Evolutionary conservation across 2,888 invertebrate species (phyloP).

Genomic region (Polydrusus cervinus): DNA sequence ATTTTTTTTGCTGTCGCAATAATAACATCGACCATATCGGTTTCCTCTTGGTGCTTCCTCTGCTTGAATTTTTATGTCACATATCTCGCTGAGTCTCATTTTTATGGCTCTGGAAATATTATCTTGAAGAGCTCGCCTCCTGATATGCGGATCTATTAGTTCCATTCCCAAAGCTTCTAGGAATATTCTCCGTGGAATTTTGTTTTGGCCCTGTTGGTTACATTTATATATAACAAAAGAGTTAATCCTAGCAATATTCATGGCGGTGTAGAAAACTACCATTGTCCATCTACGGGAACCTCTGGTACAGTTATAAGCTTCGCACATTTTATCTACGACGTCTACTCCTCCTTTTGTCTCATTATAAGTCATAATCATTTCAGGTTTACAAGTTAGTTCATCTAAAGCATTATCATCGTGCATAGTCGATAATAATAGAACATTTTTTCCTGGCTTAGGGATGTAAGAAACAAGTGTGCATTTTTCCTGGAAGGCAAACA

Average conservation of each 20-base stretch:
- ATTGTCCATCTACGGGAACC: slow-evolving; percentile 55
- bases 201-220: no score
- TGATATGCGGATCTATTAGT: slow-evolving; percentile 51
- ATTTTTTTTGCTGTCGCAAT: slow-evolving; percentile 49
- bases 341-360: slow-evolving; percentile 55
- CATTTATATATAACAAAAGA: no score
- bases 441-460: slow-evolving; percentile 60
- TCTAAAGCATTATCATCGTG: slow-evolving; percentile 61
- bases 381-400: slow-evolving; percentile 52
- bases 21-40: slow-evolving; percentile 51
- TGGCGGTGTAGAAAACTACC: slow-evolving; percentile 51
- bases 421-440: slow-evolving; percentile 59
- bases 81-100: no score
- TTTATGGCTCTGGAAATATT: no score
- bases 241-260: slow-evolving; percentile 49
- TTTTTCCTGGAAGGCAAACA: slow-evolving; percentile 61
- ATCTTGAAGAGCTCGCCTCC: slow-evolving; percentile 41
- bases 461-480: slow-evolving; percentile 60
- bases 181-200: slow-evolving; percentile 46
- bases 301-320: no score
- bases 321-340: no score
- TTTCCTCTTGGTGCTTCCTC: slow-evolving; percentile 41
- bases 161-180: slow-evolving; percentile 54
- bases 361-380: slow-evolving; percentile 54
- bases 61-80: slow-evolving; percentile 35